These are phyloP conservation scores for Lateolabrax maculatus DNA, from an alignment of 2,797 vertebrate genomes.

Conservation along the genomic window DNA sequence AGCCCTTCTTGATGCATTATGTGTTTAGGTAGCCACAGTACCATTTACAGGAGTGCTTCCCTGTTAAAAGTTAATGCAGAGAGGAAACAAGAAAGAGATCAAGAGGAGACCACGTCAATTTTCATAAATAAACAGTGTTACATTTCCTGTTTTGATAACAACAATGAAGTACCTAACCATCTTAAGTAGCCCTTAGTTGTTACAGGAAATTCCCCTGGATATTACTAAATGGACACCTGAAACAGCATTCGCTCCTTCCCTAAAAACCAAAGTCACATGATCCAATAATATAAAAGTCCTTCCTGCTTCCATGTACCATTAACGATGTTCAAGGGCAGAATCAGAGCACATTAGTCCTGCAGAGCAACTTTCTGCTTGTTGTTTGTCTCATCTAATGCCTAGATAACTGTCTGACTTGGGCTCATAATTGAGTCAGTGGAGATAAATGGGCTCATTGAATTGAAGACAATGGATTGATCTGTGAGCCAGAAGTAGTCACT, in stretches of 20 bases:
- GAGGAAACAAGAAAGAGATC: not conserved
- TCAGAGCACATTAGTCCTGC: conserved; percentile 39
- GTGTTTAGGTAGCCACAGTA: not conserved
- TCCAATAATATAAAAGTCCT: conserved; percentile 21
- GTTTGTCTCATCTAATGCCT: conserved; percentile 43
- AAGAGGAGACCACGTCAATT: not conserved
- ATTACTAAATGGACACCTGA: conserved; percentile 20
- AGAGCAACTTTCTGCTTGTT: conserved; percentile 46
- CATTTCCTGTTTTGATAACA: conserved; percentile 22
- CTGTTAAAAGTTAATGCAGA: not conserved
- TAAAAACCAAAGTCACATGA: conserved; percentile 24
- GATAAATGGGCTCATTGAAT: conserved; percentile 40
- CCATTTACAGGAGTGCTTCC: not conserved
- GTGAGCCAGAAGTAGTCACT: conserved; percentile 1
- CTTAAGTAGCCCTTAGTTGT: not conserved
- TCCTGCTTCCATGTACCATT: conserved; percentile 32
- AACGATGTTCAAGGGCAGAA: conserved; percentile 13
- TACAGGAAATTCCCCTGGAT: conserved; percentile 2
- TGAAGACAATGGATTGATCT: conserved; percentile 22
- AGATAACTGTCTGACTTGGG: conserved; percentile 33
- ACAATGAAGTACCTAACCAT: not conserved
- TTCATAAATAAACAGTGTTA: not conserved
- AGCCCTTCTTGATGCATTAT: conserved; percentile 35
- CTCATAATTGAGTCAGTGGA: conserved; percentile 29
- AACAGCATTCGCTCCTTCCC: not conserved